Percentiles rank a stretch among this genome's conserved stretches.
Evolutionary conservation across 2,797 vertebrate genomes (phyloP).

Genomic region (Chelonia mydas): DNA sequence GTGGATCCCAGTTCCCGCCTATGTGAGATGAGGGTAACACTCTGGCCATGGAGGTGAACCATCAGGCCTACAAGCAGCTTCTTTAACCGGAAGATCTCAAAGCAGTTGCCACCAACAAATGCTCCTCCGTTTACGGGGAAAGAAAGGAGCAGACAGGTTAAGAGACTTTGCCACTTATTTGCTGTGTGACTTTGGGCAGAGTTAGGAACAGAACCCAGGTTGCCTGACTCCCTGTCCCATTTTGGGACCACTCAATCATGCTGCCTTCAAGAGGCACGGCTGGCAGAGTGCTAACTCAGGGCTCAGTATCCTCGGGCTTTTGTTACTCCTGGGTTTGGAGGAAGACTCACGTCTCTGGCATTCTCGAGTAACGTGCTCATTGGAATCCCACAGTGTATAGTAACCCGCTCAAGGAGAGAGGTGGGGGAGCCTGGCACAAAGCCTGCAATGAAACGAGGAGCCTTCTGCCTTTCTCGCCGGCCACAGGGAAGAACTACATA

Average conservation of each 20-base stretch:
- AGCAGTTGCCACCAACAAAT: not conserved
- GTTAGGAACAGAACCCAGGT: not conserved
- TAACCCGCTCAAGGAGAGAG: not conserved
- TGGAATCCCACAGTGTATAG: not conserved
- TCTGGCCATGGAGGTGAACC: not conserved
- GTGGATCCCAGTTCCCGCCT: not conserved
- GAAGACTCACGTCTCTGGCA: not conserved
- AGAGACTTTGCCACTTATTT: not conserved
- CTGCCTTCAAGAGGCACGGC: not conserved
- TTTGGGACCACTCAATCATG: not conserved
- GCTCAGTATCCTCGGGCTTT: not conserved
- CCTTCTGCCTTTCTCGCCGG: not conserved
- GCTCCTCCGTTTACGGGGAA: not conserved
- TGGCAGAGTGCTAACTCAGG: not conserved
- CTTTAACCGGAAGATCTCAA: not conserved
- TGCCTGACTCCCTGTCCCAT: not conserved
- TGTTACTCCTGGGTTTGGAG: not conserved
- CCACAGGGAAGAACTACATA: not conserved
- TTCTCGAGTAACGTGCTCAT: not conserved
- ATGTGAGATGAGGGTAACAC: not conserved
- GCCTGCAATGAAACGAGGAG: not conserved
- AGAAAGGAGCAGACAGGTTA: not conserved
- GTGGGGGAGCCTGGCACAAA: not conserved
- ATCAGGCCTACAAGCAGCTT: not conserved
- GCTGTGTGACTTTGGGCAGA: not conserved